Evolutionary conservation across 2,888 invertebrate species (phyloP).

Genomic region (Phasia obesa): DNA sequence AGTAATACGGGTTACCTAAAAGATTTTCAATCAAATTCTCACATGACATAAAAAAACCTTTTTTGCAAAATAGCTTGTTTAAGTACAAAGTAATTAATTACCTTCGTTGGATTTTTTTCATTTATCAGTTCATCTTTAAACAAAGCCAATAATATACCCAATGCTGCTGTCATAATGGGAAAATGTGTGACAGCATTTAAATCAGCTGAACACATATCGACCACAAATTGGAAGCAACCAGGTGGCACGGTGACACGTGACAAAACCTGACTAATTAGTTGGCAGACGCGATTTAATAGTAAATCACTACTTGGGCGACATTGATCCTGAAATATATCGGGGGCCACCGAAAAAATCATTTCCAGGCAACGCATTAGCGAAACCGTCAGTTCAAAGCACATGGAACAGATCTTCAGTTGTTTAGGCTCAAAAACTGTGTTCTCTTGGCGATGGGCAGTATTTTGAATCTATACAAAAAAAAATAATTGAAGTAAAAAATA

Average conservation of each 20-base stretch:
- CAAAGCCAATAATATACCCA: slow-evolving; percentile 86
- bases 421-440: slow-evolving; percentile 87
- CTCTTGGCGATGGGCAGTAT: slow-evolving; percentile 84
- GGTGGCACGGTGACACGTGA: slow-evolving; percentile 90
- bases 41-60: no score
- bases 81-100: slow-evolving; percentile 57
- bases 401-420: slow-evolving; percentile 91
- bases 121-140: slow-evolving; percentile 83
- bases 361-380: slow-evolving; percentile 90
- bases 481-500: not conserved
- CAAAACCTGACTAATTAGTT: slow-evolving; percentile 90
- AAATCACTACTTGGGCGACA: slow-evolving; percentile 87
- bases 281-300: slow-evolving; percentile 87
- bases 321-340: slow-evolving; percentile 86
- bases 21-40: not conserved
- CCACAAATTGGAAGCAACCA: slow-evolving; percentile 86
- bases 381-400: slow-evolving; percentile 91
- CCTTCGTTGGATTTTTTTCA: slow-evolving; percentile 80
- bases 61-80: no score
- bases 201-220: slow-evolving; percentile 85
- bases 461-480: slow-evolving; percentile 84
- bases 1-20: slow-evolving; percentile 85
- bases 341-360: slow-evolving; percentile 88
- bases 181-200: slow-evolving; percentile 87
- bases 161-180: slow-evolving; percentile 86